Percentiles rank a stretch among this genome's conserved stretches.
Evolutionary conservation across 2,113 vertebrate genomes (phyloP).

Genomic region (Dasyurus viverrinus): DNA sequence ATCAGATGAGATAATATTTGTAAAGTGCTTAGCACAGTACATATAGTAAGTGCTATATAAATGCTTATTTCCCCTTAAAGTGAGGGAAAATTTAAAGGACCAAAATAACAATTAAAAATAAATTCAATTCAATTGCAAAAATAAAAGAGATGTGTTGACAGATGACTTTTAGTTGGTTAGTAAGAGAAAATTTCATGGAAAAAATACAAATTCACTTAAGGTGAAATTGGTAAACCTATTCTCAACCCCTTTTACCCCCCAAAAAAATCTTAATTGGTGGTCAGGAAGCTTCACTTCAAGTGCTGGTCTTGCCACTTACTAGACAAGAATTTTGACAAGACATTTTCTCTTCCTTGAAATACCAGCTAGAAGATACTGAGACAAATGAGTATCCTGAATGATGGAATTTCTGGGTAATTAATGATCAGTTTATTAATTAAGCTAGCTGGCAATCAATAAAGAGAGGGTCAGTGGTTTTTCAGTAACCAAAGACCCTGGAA

Average conservation of each 20-base stretch:
- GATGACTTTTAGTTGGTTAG: neutral
- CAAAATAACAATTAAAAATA: neutral
- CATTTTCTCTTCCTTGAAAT: neutral
- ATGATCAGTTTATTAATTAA: too few species aligned
- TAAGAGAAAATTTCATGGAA: neutral
- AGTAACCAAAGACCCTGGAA: too few species aligned
- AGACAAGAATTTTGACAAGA: neutral
- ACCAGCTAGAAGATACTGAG: neutral
- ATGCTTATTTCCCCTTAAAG: neutral
- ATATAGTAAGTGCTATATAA: neutral
- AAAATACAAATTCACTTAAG: neutral
- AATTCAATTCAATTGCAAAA: neutral
- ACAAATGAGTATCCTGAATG: too few species aligned
- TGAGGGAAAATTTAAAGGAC: neutral
- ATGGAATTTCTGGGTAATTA: too few species aligned
- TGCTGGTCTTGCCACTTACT: neutral
- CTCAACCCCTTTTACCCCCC: neutral
- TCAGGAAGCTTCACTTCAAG: neutral
- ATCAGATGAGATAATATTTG: neutral
- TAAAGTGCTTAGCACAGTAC: neutral
- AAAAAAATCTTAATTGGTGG: neutral
- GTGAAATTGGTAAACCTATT: neutral
- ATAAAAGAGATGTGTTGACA: neutral
- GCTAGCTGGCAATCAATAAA: too few species aligned
- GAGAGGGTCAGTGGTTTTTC: too few species aligned